Conservation (phyloP, 2,888 invertebrate species). For the Pedicia rivosa region DNA sequence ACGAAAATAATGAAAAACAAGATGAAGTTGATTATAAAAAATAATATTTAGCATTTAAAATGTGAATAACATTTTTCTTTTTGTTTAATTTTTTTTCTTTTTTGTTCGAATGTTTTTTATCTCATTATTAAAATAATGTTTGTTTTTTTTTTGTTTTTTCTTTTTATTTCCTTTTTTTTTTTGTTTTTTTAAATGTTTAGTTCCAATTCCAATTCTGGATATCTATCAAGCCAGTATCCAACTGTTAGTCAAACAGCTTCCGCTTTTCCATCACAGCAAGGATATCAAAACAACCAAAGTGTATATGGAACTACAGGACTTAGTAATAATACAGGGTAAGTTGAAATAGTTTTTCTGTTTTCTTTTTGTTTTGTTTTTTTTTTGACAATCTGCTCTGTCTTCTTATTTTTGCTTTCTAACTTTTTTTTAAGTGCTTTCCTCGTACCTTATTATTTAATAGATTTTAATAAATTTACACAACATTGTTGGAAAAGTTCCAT, state of each 20-base stretch:
- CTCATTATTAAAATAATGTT: conserved; percentile 1
- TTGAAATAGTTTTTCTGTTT: conserved; percentile 10
- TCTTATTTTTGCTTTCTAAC: neutral
- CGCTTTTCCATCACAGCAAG: conserved; percentile 30
- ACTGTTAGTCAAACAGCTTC: conserved; percentile 22
- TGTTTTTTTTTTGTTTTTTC: conserved; percentile 3
- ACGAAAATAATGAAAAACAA: no score
- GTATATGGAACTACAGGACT: conserved; percentile 29
- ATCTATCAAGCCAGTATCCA: conserved; percentile 23
- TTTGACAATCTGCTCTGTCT: neutral
- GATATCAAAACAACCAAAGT: conserved; percentile 31
- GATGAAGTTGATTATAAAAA: no score
- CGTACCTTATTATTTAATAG: no score
- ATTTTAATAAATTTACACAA: no score
- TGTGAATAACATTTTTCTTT: no score
- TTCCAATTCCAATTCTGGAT: conserved; percentile 30
- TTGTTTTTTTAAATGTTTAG: no score
- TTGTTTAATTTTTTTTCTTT: conserved; percentile 2
- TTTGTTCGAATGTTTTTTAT: neutral
- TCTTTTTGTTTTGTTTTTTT: conserved; percentile 4
- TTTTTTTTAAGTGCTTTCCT: no score
- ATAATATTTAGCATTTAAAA: no score
- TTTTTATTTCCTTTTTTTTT: conserved; percentile 6
- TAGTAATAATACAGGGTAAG: conserved; percentile 31
- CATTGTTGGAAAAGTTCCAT: no score